A percentile compares a stretch with the other conserved stretches of the same genome.
Evolutionary conservation across 1,140 invertebrate species (phyloP).

Genomic region (Hycleus cichorii): DNA sequence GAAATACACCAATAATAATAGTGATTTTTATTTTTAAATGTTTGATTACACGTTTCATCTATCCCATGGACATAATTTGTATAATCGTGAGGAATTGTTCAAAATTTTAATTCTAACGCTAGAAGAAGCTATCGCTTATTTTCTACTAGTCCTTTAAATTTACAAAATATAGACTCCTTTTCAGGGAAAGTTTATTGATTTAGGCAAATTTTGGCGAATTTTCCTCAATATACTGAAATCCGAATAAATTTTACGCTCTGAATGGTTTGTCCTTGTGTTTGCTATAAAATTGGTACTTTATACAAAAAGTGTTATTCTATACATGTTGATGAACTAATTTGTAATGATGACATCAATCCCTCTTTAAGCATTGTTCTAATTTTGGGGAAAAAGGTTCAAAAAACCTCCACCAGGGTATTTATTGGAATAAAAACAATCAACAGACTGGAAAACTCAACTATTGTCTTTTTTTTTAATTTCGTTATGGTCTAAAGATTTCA

Average conservation of each 20-base stretch:
- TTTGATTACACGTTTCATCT: too few species aligned
- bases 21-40: too few species aligned
- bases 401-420: too few species aligned
- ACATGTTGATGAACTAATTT: constrained; percentile 18
- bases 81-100: neutral
- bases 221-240: too few species aligned
- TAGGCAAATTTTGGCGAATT: too few species aligned
- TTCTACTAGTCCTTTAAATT: too few species aligned
- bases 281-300: constrained; percentile 4
- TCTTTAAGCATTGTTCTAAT: constrained; percentile 10
- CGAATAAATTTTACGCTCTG: constrained; percentile 17
- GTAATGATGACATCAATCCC: constrained; percentile 10
- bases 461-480: too few species aligned
- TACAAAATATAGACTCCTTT: too few species aligned
- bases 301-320: neutral
- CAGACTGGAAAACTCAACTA: constrained; percentile 7
- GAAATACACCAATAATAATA: neutral
- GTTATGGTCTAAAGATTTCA: too few species aligned
- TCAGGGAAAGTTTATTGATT: neutral
- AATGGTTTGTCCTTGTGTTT: constrained; percentile 16
- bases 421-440: neutral
- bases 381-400: constrained; percentile 6
- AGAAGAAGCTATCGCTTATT: too few species aligned
- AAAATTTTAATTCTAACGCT: too few species aligned
- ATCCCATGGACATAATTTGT: neutral